Conservation (phyloP, 53 echinoderm and acorn worm species). For the Apostichopus leukothele region DNA sequence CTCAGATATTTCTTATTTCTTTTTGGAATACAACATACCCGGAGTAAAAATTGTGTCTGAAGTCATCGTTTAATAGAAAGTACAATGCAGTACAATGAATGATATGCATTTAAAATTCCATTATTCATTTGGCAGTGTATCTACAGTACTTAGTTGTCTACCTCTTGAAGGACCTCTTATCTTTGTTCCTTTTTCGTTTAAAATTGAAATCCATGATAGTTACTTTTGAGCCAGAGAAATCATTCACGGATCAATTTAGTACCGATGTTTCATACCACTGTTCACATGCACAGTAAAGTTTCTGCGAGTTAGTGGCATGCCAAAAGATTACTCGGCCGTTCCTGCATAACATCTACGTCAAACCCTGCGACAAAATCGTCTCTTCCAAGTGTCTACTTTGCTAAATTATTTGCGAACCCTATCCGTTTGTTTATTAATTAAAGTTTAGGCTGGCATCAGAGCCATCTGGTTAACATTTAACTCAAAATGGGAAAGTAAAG, state of each 20-base stretch:
- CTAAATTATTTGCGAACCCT: not conserved
- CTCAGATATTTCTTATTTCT: too few relatives aligned
- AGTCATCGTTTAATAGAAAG: too few relatives aligned
- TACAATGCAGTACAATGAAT: too few relatives aligned
- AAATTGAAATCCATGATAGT: not conserved
- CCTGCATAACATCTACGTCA: not conserved
- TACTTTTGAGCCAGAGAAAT: not conserved
- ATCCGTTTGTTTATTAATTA: not conserved
- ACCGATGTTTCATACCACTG: not conserved
- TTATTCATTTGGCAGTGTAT: too few relatives aligned
- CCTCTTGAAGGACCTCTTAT: not conserved
- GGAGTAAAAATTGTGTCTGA: too few relatives aligned
- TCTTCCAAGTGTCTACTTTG: not conserved
- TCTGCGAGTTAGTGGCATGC: not conserved
- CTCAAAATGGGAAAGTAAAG: not conserved
- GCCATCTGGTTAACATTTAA: not conserved
- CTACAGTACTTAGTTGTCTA: too few relatives aligned
- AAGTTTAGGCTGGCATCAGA: not conserved
- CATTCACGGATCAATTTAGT: not conserved
- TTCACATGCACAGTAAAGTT: not conserved
- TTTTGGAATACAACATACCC: too few relatives aligned
- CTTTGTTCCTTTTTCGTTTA: not conserved
- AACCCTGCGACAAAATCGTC: not conserved
- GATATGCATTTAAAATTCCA: too few relatives aligned
- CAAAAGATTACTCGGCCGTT: not conserved